Evolutionary conservation across 2,797 vertebrate genomes (phyloP).

Genomic region (Sebastes vulpes): DNA sequence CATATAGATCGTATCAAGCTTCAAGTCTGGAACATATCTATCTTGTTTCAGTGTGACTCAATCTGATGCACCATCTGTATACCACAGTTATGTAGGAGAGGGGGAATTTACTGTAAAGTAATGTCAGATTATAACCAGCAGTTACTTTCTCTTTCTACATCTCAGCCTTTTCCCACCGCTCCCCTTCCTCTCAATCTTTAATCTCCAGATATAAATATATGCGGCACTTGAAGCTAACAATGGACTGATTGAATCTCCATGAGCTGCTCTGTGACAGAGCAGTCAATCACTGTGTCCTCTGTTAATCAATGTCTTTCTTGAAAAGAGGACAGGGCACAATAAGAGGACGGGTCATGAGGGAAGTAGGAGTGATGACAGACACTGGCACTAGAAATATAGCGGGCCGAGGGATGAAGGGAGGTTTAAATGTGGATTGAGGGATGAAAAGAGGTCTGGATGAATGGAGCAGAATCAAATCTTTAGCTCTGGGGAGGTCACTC

Average conservation of each 20-base stretch:
- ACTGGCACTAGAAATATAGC: conserved; percentile 10
- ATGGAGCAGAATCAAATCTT: conserved; percentile 50
- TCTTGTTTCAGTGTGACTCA: conserved; percentile 40
- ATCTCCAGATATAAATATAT: conserved; percentile 34
- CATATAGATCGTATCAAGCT: conserved; percentile 18
- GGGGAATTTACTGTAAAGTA: neutral
- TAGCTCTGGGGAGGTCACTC: conserved; percentile 48
- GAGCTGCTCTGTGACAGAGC: conserved; percentile 23
- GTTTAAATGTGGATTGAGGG: conserved; percentile 52
- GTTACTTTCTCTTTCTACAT: neutral
- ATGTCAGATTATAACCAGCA: neutral
- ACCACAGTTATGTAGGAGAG: neutral
- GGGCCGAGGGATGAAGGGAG: conserved; percentile 31
- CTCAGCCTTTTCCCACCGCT: neutral
- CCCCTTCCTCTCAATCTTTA: conserved; percentile 4
- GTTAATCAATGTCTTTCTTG: conserved; percentile 46
- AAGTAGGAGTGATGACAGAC: conserved; percentile 30
- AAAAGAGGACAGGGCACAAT: conserved; percentile 11
- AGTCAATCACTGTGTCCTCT: conserved; percentile 21
- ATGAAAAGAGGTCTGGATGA: conserved; percentile 47
- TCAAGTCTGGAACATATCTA: conserved; percentile 36
- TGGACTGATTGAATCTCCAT: conserved; percentile 23
- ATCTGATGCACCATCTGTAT: neutral
- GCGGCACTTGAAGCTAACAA: conserved; percentile 22
- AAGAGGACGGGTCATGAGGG: conserved; percentile 32